phyloP scores from a whole-genome alignment of 2,888 invertebrate genomes.

The Hymenopus coronatus region DNA sequence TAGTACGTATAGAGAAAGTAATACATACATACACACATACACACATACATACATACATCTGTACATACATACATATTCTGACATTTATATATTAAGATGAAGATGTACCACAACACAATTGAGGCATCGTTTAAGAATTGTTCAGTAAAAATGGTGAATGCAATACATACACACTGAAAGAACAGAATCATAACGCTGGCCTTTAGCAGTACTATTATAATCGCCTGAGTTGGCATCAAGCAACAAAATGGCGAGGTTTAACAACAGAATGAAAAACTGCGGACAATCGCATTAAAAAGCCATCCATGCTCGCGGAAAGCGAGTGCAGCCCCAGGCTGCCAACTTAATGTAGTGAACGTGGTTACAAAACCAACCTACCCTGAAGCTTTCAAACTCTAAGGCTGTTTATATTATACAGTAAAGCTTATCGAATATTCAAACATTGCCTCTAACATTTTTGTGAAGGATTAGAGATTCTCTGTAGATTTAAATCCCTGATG shows the following conservation, averaged over 20 bases:
- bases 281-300: not conserved
- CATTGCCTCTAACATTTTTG: not conserved
- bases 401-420: not conserved
- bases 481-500: not conserved
- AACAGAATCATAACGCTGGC: too few species aligned
- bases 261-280: not conserved
- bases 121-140: too few species aligned
- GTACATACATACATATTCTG: too few species aligned
- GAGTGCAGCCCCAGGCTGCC: not conserved
- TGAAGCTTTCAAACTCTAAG: not conserved
- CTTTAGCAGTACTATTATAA: too few species aligned
- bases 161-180: too few species aligned
- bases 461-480: not conserved
- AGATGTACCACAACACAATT: too few species aligned
- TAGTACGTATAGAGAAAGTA: too few species aligned
- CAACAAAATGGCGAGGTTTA: not conserved
- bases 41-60: too few species aligned
- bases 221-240: not conserved
- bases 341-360: not conserved
- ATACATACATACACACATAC: too few species aligned
- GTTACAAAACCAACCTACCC: not conserved
- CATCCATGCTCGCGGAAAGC: not conserved
- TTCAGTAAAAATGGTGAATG: too few species aligned
- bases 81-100: too few species aligned
- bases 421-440: not conserved